phyloP scores from a whole-genome alignment of 2,113 vertebrate genomes.

The Stercorarius parasiticus region DNA sequence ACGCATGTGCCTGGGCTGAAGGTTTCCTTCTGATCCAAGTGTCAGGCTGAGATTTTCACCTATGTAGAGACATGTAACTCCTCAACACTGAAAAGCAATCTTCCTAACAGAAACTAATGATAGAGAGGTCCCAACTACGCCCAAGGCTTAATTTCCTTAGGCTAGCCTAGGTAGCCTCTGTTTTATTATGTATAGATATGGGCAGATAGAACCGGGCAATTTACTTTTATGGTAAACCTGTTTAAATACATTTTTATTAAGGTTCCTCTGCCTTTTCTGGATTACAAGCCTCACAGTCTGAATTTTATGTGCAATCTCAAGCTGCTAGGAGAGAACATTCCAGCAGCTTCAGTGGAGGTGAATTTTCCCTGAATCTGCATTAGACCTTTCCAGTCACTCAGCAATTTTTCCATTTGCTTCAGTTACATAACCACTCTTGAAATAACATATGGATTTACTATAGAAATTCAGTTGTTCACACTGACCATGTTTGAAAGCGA shows the following conservation, averaged over 20 bases:
- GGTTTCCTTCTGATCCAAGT: not conserved
- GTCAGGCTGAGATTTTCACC: not conserved
- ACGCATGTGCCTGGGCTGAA: rapidly evolving
- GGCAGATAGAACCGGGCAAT: not conserved
- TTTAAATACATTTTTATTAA: not conserved
- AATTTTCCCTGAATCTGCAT: not conserved
- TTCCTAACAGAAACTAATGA: rapidly evolving
- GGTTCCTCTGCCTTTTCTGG: not conserved
- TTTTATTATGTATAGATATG: not conserved
- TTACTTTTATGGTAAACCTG: not conserved
- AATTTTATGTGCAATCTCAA: not conserved
- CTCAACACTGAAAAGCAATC: not conserved
- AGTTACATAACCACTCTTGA: not conserved
- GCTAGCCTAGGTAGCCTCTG: not conserved
- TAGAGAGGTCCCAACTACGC: not conserved
- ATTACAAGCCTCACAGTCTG: not conserved
- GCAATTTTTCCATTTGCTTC: not conserved
- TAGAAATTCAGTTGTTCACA: not conserved
- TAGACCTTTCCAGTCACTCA: not conserved
- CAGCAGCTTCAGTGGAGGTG: not conserved
- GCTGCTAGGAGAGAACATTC: not conserved
- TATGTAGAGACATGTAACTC: rapidly evolving
- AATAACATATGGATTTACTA: conserved; percentile 16
- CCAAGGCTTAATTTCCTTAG: not conserved
- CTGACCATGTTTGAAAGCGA: not conserved